Evolutionary conservation across 2,888 invertebrate species (phyloP).

Genomic region (Mythimna loreyi): DNA sequence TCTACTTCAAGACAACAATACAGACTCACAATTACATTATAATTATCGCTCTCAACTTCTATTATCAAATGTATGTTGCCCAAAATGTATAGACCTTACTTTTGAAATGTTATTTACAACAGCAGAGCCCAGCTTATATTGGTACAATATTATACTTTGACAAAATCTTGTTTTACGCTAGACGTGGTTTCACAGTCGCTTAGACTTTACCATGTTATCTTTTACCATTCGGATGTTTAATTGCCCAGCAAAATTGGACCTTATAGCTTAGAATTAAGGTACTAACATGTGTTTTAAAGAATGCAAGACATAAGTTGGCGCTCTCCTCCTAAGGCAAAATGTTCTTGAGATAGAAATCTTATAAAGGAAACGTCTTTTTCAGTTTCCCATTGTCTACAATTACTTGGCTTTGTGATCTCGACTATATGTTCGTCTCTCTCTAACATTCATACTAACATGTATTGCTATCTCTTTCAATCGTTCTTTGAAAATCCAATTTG

Average conservation of each 20-base stretch:
- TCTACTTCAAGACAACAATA: slow-evolving; percentile 24
- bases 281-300: not conserved
- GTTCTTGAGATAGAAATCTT: slow-evolving; percentile 88
- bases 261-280: slow-evolving; percentile 37
- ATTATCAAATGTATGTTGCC: slow-evolving; percentile 51
- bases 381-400: slow-evolving; percentile 89
- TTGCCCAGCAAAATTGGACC: slow-evolving; percentile 46
- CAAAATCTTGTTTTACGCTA: slow-evolving; percentile 88
- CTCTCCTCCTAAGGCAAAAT: slow-evolving; percentile 83
- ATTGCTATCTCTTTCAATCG: slow-evolving; percentile 69
- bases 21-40: slow-evolving; percentile 53
- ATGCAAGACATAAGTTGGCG: slow-evolving; percentile 63
- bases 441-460: slow-evolving; percentile 54
- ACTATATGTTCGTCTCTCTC: slow-evolving; percentile 72
- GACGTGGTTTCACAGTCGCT: slow-evolving; percentile 87
- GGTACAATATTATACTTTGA: slow-evolving; percentile 85
- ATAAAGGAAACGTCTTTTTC: slow-evolving; percentile 90
- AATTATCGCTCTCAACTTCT: slow-evolving; percentile 43
- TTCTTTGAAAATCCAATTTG: slow-evolving; percentile 84
- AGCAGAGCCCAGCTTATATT: slow-evolving; percentile 67
- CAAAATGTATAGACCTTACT: slow-evolving; percentile 18
- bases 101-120: not conserved
- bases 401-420: slow-evolving; percentile 86
- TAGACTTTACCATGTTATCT: slow-evolving; percentile 71
- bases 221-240: not conserved